phyloP scores from a whole-genome alignment of 2,113 vertebrate genomes.

The Cariama cristata region DNA sequence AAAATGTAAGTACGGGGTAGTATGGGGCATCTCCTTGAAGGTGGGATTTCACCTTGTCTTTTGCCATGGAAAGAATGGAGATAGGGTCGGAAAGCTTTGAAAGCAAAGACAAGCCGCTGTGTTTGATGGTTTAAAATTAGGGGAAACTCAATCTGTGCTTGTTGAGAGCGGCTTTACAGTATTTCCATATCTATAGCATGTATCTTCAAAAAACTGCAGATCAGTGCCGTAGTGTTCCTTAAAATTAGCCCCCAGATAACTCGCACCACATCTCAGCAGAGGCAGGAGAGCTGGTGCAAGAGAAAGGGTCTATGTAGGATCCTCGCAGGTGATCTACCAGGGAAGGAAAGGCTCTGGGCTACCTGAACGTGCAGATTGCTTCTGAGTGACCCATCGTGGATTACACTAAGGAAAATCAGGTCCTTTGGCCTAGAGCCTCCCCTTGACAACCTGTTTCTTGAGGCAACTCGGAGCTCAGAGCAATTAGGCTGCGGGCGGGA shows the following conservation, averaged over 20 bases:
- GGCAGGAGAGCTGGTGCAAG: background rate
- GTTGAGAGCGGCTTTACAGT: background rate
- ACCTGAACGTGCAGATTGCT: background rate
- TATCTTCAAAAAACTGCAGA: background rate
- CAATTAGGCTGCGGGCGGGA: background rate
- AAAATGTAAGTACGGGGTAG: background rate
- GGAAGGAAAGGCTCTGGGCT: background rate
- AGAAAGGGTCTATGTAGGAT: background rate
- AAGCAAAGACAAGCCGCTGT: background rate
- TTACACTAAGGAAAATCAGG: background rate
- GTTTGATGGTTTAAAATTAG: background rate
- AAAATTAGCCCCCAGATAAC: background rate
- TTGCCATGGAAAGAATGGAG: background rate
- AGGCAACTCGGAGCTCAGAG: background rate
- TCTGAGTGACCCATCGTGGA: background rate
- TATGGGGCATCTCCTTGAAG: background rate
- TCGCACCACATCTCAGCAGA: background rate
- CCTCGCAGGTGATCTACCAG: background rate
- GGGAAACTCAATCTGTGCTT: background rate
- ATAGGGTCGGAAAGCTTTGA: background rate
- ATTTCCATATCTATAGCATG: background rate
- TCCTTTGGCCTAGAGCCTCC: background rate
- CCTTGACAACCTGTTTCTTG: background rate
- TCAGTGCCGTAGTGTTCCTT: background rate
- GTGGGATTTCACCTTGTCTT: background rate